A percentile compares a stretch with the other conserved stretches of the same genome.
Conservation (phyloP, 2,113 vertebrate species). For the Rhinoptilus africanus region DNA sequence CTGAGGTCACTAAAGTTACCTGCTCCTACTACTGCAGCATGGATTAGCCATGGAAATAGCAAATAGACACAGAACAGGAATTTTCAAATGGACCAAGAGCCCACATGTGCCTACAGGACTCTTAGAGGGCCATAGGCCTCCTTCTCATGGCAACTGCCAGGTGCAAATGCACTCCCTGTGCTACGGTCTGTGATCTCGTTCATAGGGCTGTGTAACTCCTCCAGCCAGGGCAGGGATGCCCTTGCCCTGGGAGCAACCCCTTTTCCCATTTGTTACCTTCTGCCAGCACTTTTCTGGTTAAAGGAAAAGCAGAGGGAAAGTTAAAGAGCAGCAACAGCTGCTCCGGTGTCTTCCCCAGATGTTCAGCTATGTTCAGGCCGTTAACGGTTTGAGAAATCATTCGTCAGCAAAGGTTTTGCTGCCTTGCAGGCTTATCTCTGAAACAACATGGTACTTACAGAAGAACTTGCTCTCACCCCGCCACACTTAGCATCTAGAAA, state of each 20-base stretch:
- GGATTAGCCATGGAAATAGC: background rate
- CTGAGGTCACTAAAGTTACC: background rate
- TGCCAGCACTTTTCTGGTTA: constrained; percentile 38
- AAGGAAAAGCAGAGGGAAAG: constrained; percentile 39
- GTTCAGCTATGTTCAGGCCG: constrained; percentile 42
- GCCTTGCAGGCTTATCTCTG: constrained; percentile 45
- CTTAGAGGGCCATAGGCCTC: background rate
- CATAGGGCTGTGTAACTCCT: background rate
- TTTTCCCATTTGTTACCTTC: background rate
- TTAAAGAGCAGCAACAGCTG: constrained; percentile 62
- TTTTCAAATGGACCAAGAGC: background rate
- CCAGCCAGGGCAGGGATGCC: background rate
- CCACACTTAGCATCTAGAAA: background rate
- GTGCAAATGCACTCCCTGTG: background rate
- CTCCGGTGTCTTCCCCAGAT: constrained; percentile 62
- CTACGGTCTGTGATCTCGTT: background rate
- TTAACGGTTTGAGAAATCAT: constrained; percentile 59
- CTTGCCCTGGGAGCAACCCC: background rate
- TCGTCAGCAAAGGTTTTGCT: constrained; percentile 57
- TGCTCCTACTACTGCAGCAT: background rate
- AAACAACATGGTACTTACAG: constrained; percentile 5
- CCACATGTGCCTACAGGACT: background rate
- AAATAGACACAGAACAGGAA: background rate
- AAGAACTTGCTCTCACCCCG: background rate
- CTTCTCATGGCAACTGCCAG: background rate